A percentile compares a stretch with the other conserved stretches of the same genome.
These are phyloP conservation scores for Drosophila burlai DNA, from an alignment of 1,140 invertebrate genomes.

Conservation along the genomic window DNA sequence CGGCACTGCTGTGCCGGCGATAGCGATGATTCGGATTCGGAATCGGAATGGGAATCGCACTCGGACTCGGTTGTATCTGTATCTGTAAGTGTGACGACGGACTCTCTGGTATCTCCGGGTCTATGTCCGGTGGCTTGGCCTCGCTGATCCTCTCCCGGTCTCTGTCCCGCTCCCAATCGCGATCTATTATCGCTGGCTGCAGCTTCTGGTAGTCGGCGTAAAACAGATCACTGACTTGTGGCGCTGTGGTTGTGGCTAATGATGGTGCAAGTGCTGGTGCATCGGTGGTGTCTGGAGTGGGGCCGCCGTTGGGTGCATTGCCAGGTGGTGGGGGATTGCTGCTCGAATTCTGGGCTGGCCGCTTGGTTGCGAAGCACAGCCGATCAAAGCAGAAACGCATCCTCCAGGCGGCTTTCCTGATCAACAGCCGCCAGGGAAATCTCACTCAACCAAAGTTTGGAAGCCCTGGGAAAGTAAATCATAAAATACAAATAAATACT, in stretches of 20 bases:
- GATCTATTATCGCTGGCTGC: conserved; percentile 74
- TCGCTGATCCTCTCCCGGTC: conserved; percentile 43
- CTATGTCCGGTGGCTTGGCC: conserved; percentile 71
- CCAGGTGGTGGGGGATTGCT: conserved; percentile 7
- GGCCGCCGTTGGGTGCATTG: conserved; percentile 30
- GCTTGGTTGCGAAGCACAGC: conserved; percentile 94
- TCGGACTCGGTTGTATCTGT: conserved; percentile 16
- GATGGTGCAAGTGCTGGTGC: conserved; percentile 55
- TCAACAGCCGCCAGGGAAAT: conserved; percentile 71
- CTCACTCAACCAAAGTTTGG: conserved; percentile 30
- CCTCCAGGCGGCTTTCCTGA: conserved; percentile 89
- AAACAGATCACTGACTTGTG: conserved; percentile 47
- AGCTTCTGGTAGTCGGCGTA: conserved; percentile 75
- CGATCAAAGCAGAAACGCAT: conserved; percentile 95
- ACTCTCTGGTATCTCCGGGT: conserved; percentile 12
- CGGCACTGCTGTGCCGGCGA: conserved; percentile 73
- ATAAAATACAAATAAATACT: conserved; percentile 13
- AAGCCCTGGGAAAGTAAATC: conserved; percentile 48
- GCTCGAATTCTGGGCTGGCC: conserved; percentile 87
- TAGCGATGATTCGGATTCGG: conserved; percentile 41
- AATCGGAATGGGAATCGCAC: not conserved
- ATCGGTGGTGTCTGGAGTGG: conserved; percentile 33
- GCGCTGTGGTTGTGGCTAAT: conserved; percentile 9
- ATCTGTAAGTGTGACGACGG: conserved; percentile 9
- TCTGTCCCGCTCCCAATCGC: conserved; percentile 45